A percentile compares a stretch with the other conserved stretches of the same genome.
Evolutionary conservation across 2,888 invertebrate species (phyloP).

Genomic region (Andrena camellia): DNA sequence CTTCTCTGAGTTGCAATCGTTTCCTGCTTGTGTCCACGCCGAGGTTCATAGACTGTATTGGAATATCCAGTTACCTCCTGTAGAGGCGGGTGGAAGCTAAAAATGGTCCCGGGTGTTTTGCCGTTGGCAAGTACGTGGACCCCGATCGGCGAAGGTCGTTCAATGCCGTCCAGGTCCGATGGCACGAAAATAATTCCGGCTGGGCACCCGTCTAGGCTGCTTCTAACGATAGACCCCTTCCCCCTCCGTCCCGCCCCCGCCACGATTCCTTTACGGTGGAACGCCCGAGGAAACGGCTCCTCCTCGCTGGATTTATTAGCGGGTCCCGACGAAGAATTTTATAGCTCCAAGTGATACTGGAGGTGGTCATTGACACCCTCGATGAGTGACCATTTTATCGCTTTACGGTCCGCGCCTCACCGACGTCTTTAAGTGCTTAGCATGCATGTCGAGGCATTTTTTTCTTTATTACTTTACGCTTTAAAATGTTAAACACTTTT

Average conservation of each 20-base stretch:
- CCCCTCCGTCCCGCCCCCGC: neutral
- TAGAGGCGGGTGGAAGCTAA: constrained; percentile 44
- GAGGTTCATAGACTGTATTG: constrained; percentile 21
- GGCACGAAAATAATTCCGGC: constrained; percentile 70
- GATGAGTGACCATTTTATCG: constrained; percentile 19
- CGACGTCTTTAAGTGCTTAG: constrained; percentile 16
- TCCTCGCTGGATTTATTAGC: constrained; percentile 44
- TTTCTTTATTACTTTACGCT: constrained; percentile 12
- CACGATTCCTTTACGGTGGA: constrained; percentile 17
- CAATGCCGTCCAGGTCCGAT: constrained; percentile 78
- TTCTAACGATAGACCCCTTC: constrained; percentile 48
- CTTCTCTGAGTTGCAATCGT: neutral
- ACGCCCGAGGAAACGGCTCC: constrained; percentile 7
- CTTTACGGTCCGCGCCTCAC: constrained; percentile 7
- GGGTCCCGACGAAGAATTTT: constrained; percentile 33
- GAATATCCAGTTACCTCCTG: constrained; percentile 48
- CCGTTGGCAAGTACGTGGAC: constrained; percentile 66
- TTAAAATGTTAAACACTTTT: neutral
- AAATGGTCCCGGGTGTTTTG: constrained; percentile 55
- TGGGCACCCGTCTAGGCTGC: constrained; percentile 45
- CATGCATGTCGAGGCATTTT: constrained; percentile 10
- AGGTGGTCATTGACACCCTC: constrained; percentile 28
- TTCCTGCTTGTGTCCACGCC: neutral
- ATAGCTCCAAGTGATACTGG: constrained; percentile 31
- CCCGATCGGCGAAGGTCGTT: constrained; percentile 81